A percentile compares a stretch with the other conserved stretches of the same genome.
Evolutionary conservation across 1,140 invertebrate genomes (phyloP).

Genomic region (Augochlora pura): DNA sequence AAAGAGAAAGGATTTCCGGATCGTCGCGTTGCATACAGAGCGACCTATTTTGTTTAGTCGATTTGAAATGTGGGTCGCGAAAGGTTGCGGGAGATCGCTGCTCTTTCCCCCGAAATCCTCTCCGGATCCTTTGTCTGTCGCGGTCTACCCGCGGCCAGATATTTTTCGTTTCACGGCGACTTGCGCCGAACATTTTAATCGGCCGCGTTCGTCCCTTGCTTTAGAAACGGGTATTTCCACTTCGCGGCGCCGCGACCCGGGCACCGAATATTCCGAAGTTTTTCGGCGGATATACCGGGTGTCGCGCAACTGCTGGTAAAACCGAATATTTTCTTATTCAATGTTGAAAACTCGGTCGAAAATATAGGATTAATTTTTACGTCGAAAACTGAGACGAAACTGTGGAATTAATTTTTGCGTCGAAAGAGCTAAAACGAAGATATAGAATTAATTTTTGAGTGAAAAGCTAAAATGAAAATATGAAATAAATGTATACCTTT

Average conservation of each 20-base stretch:
- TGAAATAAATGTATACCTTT: too few species aligned
- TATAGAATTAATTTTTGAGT: too few species aligned
- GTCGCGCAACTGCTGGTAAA: too few species aligned
- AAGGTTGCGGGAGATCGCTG: slow-evolving; percentile 24
- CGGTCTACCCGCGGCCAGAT: slow-evolving; percentile 1
- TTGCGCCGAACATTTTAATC: slow-evolving; percentile 27
- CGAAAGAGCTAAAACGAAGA: too few species aligned
- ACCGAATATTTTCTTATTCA: too few species aligned
- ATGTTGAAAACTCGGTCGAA: too few species aligned
- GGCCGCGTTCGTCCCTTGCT: not conserved
- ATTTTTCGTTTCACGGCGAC: slow-evolving; percentile 21
- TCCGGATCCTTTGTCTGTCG: slow-evolving; percentile 2
- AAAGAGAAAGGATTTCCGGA: slow-evolving; percentile 50
- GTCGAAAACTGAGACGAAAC: too few species aligned
- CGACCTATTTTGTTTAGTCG: slow-evolving; percentile 52
- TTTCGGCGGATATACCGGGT: not conserved
- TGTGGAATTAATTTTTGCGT: too few species aligned
- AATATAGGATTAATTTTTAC: too few species aligned
- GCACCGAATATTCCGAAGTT: not conserved
- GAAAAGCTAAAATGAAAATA: too few species aligned
- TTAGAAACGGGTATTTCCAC: not conserved
- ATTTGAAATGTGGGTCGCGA: slow-evolving; percentile 48
- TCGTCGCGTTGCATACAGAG: slow-evolving; percentile 51
- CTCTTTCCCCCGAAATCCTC: slow-evolving; percentile 10
- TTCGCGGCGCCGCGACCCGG: not conserved